Evolutionary conservation across 2,797 vertebrate species (phyloP).

Genomic region (Oreochromis grahami): DNA sequence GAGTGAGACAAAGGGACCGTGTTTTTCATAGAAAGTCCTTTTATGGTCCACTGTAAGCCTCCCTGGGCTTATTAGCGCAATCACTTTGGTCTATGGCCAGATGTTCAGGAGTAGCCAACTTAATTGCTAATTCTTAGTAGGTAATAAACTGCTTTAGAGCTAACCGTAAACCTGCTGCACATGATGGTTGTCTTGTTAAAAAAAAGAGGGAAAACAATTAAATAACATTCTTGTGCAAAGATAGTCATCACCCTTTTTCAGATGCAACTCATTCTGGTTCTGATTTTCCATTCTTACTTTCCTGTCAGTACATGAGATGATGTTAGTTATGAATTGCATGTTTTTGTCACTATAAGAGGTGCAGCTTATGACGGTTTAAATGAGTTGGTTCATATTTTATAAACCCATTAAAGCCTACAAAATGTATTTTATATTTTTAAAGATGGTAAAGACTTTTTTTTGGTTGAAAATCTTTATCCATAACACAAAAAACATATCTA

Average conservation of each 20-base stretch:
- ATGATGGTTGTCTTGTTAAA: neutral
- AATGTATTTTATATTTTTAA: neutral
- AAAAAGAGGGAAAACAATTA: neutral
- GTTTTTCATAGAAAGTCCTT: slow-evolving; percentile 36
- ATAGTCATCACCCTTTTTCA: neutral
- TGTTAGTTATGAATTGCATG: neutral
- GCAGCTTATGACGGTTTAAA: neutral
- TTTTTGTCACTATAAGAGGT: neutral
- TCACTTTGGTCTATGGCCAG: slow-evolving; percentile 44
- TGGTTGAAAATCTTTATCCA: neutral
- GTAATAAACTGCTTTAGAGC: neutral
- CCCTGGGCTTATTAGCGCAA: slow-evolving; percentile 6
- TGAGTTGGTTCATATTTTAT: neutral
- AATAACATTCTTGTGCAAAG: neutral
- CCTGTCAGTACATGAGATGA: neutral
- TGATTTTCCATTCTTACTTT: neutral
- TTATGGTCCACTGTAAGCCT: slow-evolving; percentile 33
- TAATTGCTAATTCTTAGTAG: slow-evolving; percentile 40
- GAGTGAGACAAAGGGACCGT: slow-evolving; percentile 3
- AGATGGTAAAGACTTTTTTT: neutral
- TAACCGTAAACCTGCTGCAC: neutral
- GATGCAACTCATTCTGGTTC: neutral
- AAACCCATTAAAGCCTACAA: neutral
- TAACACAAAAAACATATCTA: neutral
- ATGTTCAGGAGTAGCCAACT: slow-evolving; percentile 49